Base-by-base conservation (phyloP, 2,888 invertebrate genomes). In the Cerastoderma edule region DNA sequence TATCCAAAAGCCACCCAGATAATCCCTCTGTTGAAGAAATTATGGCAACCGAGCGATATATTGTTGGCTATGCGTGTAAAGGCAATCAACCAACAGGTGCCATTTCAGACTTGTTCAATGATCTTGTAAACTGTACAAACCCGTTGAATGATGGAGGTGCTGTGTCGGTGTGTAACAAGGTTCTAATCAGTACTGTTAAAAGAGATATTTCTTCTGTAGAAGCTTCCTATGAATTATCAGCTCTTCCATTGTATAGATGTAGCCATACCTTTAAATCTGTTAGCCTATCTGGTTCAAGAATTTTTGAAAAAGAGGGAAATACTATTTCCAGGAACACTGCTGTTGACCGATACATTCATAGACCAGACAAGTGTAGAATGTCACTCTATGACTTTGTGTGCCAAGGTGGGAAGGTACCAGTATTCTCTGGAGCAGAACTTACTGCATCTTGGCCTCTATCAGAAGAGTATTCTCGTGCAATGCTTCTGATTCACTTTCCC, bases 11-110 rank as follows among this genome's bases (percentile, higher is more conserved):
- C 67, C 10, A 57, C 16, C 75, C 80, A 32, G 66, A 83, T 32
- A 85, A 77, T 74, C 81, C 80, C 19, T 80, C 80, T n/a, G 77
- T 78, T n/a, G 35, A 82, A 69, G 84, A 85, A n/a, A 85, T 85
- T 8, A 48, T 83, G 32, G 80, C 67, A 57, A 77, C 75, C 30
- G 83, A 72, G 67, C 77, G 72, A 64, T 78, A 66, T 63, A 30
- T 75, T 2, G 32, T 67, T 39, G 78, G 75, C 3, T 75, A 81
- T 73, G 75, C 78, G 1, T 85, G 84, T 35, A 84, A 85, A 72
- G 83, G 85, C 5, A 81, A 83, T 60, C 57, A 83, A 33, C 50
- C 74, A 5, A 83, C 78, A 56, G 84, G 84, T 4, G 78, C 79
- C 35, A 19, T 74, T 28, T 46, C 57, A 30, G 72, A 84, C 33